These are phyloP conservation scores for Alces alces DNA, from an alignment of 2,113 vertebrate genomes.

Conservation along the genomic window DNA sequence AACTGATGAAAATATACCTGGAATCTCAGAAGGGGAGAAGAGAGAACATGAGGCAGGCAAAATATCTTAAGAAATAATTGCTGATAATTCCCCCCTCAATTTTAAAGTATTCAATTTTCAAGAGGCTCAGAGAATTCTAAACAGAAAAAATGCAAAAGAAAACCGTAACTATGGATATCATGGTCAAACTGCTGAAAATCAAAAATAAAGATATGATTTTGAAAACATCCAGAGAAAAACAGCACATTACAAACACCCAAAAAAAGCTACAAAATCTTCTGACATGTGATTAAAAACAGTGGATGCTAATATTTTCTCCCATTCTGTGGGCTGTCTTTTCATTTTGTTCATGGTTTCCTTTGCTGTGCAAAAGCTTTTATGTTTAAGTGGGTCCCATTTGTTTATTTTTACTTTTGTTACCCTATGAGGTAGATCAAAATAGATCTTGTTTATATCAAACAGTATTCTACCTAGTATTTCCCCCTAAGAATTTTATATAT, in stretches of 20 bases:
- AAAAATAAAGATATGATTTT: neutral
- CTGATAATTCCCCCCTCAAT: neutral
- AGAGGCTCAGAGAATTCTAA: neutral
- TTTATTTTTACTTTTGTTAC: neutral
- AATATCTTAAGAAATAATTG: neutral
- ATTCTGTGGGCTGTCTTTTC: neutral
- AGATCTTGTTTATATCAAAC: neutral
- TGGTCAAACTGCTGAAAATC: neutral
- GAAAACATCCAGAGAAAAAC: neutral
- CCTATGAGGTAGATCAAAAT: neutral
- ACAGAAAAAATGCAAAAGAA: neutral
- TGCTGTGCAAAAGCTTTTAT: neutral
- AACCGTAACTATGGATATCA: neutral
- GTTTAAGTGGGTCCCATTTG: neutral
- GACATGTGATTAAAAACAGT: neutral
- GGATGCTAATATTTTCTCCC: neutral
- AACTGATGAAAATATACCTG: neutral
- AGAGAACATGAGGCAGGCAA: neutral
- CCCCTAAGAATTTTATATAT: neutral
- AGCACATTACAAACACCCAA: neutral
- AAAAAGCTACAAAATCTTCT: neutral
- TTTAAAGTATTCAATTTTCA: neutral
- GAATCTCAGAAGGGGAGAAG: neutral
- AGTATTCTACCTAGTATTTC: neutral
- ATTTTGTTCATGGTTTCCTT: neutral